A percentile compares a stretch with the other conserved stretches of the same genome.
phyloP scores from a whole-genome alignment of 2,888 invertebrate species.

The Nudaria mundana region DNA sequence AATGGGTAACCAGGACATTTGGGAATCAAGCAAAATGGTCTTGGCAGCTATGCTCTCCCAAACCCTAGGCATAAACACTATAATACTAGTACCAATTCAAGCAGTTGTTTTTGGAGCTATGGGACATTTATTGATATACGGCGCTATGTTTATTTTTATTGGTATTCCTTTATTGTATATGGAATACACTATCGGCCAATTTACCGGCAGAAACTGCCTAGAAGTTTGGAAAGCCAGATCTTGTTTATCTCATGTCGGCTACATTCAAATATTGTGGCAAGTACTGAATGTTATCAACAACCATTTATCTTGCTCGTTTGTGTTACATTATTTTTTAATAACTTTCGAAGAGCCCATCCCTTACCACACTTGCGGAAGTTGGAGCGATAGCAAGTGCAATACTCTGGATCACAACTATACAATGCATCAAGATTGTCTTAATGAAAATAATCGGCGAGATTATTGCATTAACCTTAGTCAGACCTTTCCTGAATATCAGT shows the following conservation, averaged over 20 bases:
- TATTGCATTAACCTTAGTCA: slow-evolving; percentile 46
- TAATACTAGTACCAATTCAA: slow-evolving; percentile 39
- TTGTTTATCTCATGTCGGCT: slow-evolving; percentile 60
- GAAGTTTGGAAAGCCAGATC: slow-evolving; percentile 57
- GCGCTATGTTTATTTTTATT: slow-evolving; percentile 38
- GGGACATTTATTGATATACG: slow-evolving; percentile 43
- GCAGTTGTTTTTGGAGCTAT: slow-evolving; percentile 45
- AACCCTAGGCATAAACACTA: slow-evolving; percentile 40
- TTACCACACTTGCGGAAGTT: slow-evolving; percentile 54
- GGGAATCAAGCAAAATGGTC: slow-evolving; percentile 35
- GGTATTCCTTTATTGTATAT: slow-evolving; percentile 66
- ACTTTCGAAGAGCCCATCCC: slow-evolving; percentile 64
- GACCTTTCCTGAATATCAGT: slow-evolving; percentile 65
- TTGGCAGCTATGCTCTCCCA: slow-evolving; percentile 48
- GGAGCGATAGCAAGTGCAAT: slow-evolving; percentile 49
- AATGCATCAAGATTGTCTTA: slow-evolving; percentile 57
- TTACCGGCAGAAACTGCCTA: slow-evolving; percentile 61
- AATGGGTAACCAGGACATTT: slow-evolving; percentile 15
- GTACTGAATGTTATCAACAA: slow-evolving; percentile 41
- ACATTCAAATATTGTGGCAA: slow-evolving; percentile 54
- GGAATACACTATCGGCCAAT: slow-evolving; percentile 64
- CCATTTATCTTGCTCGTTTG: slow-evolving; percentile 48
- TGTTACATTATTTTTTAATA: slow-evolving; percentile 63
- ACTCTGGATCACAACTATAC: slow-evolving; percentile 52
- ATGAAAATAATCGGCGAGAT: slow-evolving; percentile 17